Evolutionary conservation across 2,113 vertebrate species (phyloP).

Genomic region (Guaruba guarouba): DNA sequence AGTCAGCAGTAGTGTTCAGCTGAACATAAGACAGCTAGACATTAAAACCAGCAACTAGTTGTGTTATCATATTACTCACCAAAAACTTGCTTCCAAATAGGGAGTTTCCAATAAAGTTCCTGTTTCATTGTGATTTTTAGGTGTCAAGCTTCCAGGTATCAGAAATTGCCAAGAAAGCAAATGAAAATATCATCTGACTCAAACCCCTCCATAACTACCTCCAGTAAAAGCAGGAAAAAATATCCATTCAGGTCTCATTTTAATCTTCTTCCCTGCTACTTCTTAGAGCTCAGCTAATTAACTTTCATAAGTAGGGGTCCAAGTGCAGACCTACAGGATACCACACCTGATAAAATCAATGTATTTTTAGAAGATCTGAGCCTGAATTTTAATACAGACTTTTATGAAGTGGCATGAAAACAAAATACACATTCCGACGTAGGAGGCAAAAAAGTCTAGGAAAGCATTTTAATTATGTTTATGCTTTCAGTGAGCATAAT

Average conservation of each 20-base stretch:
- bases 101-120: neutral
- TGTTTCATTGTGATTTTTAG: neutral
- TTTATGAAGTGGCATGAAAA: neutral
- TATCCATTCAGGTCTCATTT: neutral
- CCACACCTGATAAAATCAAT: neutral
- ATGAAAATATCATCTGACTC: neutral
- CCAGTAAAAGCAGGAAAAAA: neutral
- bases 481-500: conserved; percentile 40
- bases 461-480: conserved; percentile 57
- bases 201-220: neutral
- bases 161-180: neutral
- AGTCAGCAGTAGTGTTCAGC: neutral
- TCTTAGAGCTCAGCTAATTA: neutral
- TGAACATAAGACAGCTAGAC: neutral
- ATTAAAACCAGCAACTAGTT: neutral
- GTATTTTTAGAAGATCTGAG: neutral
- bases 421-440: neutral
- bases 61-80: neutral
- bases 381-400: neutral
- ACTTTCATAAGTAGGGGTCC: neutral
- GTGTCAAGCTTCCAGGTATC: neutral
- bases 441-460: conserved; percentile 28
- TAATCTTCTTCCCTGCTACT: neutral
- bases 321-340: neutral
- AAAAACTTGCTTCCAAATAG: neutral